phyloP scores from a whole-genome alignment of 2,888 invertebrate genomes.

The Eumerus sabulonum region DNA sequence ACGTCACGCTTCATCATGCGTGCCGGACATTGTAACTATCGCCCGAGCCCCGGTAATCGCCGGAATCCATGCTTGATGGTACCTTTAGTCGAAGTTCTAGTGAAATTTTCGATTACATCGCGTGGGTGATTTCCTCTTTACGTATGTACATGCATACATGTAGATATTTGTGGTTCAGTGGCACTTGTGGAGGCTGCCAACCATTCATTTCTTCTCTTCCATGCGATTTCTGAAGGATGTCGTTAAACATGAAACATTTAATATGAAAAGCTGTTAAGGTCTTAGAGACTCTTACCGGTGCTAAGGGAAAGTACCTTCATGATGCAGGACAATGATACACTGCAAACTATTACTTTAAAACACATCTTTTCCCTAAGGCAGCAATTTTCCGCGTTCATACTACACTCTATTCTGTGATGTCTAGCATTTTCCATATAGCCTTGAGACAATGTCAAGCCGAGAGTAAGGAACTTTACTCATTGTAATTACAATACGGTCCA shows the following conservation, averaged over 20 bases:
- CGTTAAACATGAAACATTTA: conserved; percentile 18
- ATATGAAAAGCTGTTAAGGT: conserved; percentile 15
- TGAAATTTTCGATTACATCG: conserved; percentile 31
- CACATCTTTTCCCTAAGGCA: no score
- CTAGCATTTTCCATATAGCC: no score
- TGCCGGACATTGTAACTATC: conserved; percentile 58
- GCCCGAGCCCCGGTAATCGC: conserved; percentile 29
- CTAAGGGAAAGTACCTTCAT: no score
- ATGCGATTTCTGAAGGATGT: conserved; percentile 34
- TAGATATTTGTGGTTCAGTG: conserved; percentile 62
- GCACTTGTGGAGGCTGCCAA: conserved; percentile 62
- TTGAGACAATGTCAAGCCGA: no score
- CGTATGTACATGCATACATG: conserved; percentile 21
- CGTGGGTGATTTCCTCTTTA: no score
- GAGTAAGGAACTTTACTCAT: no score
- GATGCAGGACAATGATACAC: neutral
- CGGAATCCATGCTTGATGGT: conserved; percentile 44
- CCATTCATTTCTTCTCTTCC: conserved; percentile 24
- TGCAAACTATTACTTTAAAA: no score
- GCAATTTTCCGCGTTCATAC: no score
- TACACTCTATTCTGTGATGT: no score
- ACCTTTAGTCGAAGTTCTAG: conserved; percentile 24
- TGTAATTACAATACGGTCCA: no score
- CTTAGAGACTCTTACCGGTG: neutral
- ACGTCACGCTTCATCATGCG: conserved; percentile 64